Conservation (phyloP, 2,888 invertebrate genomes). For the Seira musarum region DNA sequence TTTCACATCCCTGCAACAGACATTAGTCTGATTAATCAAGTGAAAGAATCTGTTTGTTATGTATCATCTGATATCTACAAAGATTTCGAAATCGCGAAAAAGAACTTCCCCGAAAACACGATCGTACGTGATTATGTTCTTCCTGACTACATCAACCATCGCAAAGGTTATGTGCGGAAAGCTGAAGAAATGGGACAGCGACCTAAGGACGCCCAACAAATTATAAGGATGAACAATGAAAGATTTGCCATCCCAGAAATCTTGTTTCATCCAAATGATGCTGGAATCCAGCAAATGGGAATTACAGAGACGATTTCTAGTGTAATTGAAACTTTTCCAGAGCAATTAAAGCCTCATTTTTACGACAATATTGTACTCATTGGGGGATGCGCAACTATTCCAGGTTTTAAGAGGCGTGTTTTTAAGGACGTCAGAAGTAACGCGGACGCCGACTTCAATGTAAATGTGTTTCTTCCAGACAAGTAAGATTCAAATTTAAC, state of each 20-base stretch:
- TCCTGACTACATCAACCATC: slow-evolving; percentile 94
- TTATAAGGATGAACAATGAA: slow-evolving; percentile 91
- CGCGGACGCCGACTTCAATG: slow-evolving; percentile 84
- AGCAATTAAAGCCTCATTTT: slow-evolving; percentile 83
- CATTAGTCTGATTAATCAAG: slow-evolving; percentile 96
- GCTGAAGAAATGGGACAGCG: slow-evolving; percentile 73
- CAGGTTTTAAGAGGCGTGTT: slow-evolving; percentile 87
- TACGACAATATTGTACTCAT: slow-evolving; percentile 87
- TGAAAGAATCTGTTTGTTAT: slow-evolving; percentile 97
- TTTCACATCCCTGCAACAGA: slow-evolving; percentile 90
- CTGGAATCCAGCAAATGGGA: slow-evolving; percentile 93
- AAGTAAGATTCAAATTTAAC: neutral
- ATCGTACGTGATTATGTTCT: slow-evolving; percentile 93
- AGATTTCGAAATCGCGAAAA: slow-evolving; percentile 83
- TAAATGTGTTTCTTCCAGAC: slow-evolving; percentile 80
- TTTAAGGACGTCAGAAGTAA: slow-evolving; percentile 84
- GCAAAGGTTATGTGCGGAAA: slow-evolving; percentile 82
- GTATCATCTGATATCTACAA: slow-evolving; percentile 87
- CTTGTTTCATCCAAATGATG: slow-evolving; percentile 94
- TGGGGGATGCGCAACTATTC: slow-evolving; percentile 87
- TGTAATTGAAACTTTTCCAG: slow-evolving; percentile 82
- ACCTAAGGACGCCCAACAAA: slow-evolving; percentile 74
- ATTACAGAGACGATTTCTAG: slow-evolving; percentile 90
- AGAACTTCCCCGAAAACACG: slow-evolving; percentile 77
- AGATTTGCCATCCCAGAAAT: slow-evolving; percentile 96